Conservation (phyloP, 1,140 invertebrate species). For the Cotesia typhae region DNA sequence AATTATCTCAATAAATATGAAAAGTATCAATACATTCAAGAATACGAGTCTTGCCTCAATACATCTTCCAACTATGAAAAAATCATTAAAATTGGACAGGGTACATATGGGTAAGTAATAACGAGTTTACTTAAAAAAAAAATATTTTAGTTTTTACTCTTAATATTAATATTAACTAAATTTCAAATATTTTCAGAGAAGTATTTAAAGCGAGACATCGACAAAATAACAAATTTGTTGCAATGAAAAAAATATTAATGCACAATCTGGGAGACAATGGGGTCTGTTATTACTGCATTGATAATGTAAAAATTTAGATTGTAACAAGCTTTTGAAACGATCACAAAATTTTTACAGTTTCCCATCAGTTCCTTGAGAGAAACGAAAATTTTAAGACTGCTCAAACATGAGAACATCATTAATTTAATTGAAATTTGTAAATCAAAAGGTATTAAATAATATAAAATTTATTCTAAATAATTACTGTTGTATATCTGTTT, state of each 20-base stretch:
- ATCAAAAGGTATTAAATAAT: slow-evolving; percentile 73
- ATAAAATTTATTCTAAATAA: not conserved
- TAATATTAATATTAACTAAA: too few relatives aligned
- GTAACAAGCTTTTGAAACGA: slow-evolving; percentile 18
- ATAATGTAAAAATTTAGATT: slow-evolving; percentile 7
- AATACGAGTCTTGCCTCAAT: too few relatives aligned
- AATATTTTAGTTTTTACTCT: slow-evolving; percentile 20
- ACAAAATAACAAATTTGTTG: slow-evolving; percentile 89
- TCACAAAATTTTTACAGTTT: slow-evolving; percentile 74
- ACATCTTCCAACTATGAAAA: slow-evolving; percentile 91
- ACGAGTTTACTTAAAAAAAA: not conserved
- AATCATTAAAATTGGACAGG: slow-evolving; percentile 97
- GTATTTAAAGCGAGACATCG: slow-evolving; percentile 96
- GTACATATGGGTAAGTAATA: slow-evolving; percentile 86
- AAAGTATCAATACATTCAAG: too few relatives aligned
- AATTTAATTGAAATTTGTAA: slow-evolving; percentile 96
- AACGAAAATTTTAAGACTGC: slow-evolving; percentile 92
- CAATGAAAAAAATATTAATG: slow-evolving; percentile 98
- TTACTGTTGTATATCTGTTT: not conserved
- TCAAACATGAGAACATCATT: slow-evolving; percentile 98
- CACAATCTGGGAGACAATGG: slow-evolving; percentile 98
- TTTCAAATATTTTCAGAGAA: slow-evolving; percentile 74
- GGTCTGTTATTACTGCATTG: slow-evolving; percentile 67
- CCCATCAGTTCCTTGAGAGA: slow-evolving; percentile 97
- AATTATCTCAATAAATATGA: too few relatives aligned